phyloP scores from a whole-genome alignment of 2,888 invertebrate species.

The Clepsis dumicolana region DNA sequence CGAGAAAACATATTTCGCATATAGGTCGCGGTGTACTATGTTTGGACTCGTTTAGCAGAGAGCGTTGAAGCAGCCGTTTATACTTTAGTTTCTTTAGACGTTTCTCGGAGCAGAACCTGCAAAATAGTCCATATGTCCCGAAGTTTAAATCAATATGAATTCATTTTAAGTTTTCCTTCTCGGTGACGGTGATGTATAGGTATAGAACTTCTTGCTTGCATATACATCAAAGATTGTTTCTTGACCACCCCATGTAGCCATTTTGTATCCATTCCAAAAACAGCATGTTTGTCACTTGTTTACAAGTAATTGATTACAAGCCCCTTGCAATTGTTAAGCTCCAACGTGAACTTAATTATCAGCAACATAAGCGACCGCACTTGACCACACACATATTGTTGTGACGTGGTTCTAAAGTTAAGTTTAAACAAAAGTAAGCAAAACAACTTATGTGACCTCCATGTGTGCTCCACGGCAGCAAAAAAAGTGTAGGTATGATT shows the following conservation, averaged over 20 bases:
- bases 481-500: slow-evolving; percentile 1
- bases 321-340: neutral
- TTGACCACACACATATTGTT: neutral
- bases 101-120: neutral
- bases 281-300: neutral
- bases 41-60: slow-evolving; percentile 1
- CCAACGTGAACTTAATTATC: neutral
- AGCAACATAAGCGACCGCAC: neutral
- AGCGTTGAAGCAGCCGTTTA: neutral
- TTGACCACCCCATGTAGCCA: neutral
- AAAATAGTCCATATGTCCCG: neutral
- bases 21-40: neutral
- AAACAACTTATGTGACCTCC: neutral
- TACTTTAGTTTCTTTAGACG: neutral
- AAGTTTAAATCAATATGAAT: too few species aligned
- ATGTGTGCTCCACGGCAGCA: neutral
- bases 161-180: too few species aligned
- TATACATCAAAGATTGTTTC: neutral
- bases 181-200: too few species aligned
- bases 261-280: neutral
- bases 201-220: too few species aligned
- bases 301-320: neutral
- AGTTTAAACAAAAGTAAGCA: neutral
- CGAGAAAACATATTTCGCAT: slow-evolving; percentile 14
- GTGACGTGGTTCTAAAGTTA: neutral